phyloP scores from a whole-genome alignment of 1,140 invertebrate genomes.

The Zaprionus kolodkinae region DNA sequence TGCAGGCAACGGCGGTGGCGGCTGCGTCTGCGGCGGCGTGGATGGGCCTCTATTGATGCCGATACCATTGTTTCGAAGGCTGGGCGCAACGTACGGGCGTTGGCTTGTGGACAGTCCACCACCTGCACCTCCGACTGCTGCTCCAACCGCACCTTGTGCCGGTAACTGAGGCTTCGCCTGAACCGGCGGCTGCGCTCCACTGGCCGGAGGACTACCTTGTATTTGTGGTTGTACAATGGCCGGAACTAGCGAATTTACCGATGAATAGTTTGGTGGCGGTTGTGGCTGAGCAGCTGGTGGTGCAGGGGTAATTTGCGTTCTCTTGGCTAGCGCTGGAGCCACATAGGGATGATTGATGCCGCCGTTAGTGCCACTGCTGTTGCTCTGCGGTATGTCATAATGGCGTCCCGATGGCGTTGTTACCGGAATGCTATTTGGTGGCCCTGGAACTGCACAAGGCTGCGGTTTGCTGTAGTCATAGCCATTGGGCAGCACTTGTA shows the following conservation, averaged over 20 bases:
- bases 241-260: slow-evolving; percentile 78
- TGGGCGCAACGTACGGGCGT: slow-evolving; percentile 77
- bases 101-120: slow-evolving; percentile 68
- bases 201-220: slow-evolving; percentile 17
- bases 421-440: slow-evolving; percentile 68
- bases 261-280: slow-evolving; percentile 53
- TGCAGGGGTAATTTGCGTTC: slow-evolving; percentile 55
- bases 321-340: slow-evolving; percentile 64
- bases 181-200: slow-evolving; percentile 17
- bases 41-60: slow-evolving; percentile 66
- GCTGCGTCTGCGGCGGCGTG: slow-evolving; percentile 25
- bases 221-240: slow-evolving; percentile 45
- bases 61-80: slow-evolving; percentile 71
- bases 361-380: slow-evolving; percentile 67
- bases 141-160: slow-evolving; percentile 4
- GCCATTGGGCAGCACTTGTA: slow-evolving; percentile 68
- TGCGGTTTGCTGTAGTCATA: slow-evolving; percentile 72
- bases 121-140: slow-evolving; percentile 19
- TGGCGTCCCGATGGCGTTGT: slow-evolving; percentile 73
- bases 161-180: slow-evolving; percentile 30
- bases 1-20: slow-evolving; percentile 16
- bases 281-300: slow-evolving; percentile 25
- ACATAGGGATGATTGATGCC: slow-evolving; percentile 73
- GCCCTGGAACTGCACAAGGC: slow-evolving; percentile 40
- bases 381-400: slow-evolving; percentile 79